Evolutionary conservation across 2,797 vertebrate genomes (phyloP), one percentile per base, ranked within the genome.

Genomic region (Diceros bicornis): DNA sequence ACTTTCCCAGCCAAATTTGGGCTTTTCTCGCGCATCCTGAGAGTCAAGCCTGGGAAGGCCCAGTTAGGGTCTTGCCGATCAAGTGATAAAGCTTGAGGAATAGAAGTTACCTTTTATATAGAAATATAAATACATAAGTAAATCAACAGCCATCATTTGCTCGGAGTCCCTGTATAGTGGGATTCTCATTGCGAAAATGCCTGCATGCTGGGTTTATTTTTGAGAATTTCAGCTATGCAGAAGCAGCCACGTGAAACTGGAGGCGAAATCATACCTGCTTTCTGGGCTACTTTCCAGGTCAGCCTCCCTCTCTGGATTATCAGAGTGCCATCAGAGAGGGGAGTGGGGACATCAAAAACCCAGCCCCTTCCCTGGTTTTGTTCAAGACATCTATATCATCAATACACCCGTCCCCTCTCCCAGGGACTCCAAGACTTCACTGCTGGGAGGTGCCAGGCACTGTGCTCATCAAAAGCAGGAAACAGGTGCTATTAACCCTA

Each of bases 21-120:
- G 55, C 68, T 89, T 71, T 13, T 2, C 7, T 44, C 1, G 6
- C 0, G 1, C 1, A 18, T n/a, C 21, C 32, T 0, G 14, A 10
- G 25, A 23, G 57, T 12, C 16, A 6, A 11, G 64, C 23, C 72
- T 13, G 13, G 32, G 32, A 68, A 71, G 88, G 62, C 44, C 50
- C 59, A 17, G 32, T 7, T 17, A 66, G 62, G 64, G 23, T 55
- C n/a, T 12, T 50, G 37, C 10, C 41, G 72, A 82, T 41, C 21
- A 47, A 21, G 37, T 3, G 29, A 61, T 6, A 25, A 71, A 59
- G 44, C 41, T 0, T 0, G 6, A 86, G 52, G 81, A 57, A 27
- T 0, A 12, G 62, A 77, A n/a, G n/a, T 29, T 47, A 29, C 7
- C 17, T 10, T 66, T 78, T 16, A 21, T 29, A 41, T 2, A 7